phyloP scores from a whole-genome alignment of 1,140 invertebrate genomes.

The Anoplophora glabripennis region DNA sequence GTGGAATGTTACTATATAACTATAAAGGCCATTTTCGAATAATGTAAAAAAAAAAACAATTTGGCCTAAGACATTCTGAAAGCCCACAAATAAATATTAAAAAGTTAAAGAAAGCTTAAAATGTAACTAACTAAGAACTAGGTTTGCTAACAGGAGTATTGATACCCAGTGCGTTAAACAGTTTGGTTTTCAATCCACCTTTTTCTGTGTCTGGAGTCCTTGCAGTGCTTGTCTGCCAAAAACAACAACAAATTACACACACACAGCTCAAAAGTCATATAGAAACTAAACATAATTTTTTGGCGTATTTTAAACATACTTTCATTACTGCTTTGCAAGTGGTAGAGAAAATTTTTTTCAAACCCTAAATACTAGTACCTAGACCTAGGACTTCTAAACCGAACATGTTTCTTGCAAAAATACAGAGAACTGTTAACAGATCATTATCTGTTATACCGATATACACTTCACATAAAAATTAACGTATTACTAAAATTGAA shows the following conservation, averaged over 20 bases:
- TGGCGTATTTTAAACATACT: not conserved
- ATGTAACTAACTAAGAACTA: slow-evolving; percentile 35
- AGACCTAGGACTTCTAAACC: not conserved
- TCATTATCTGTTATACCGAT: too few relatives aligned
- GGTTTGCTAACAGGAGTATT: slow-evolving; percentile 45
- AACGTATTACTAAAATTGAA: too few relatives aligned
- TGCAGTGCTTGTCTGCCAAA: slow-evolving; percentile 45
- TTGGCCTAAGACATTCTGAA: not conserved
- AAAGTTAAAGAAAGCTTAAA: not conserved
- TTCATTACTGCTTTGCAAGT: not conserved
- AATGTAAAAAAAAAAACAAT: slow-evolving; percentile 2
- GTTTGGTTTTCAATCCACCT: slow-evolving; percentile 59
- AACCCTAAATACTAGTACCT: not conserved
- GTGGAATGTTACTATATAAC: slow-evolving; percentile 4
- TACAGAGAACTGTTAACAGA: too few relatives aligned
- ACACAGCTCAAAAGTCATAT: not conserved
- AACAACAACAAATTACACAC: slow-evolving; percentile 22
- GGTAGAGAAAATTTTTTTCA: too few relatives aligned
- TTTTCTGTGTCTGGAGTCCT: slow-evolving; percentile 50
- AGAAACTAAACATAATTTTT: not conserved
- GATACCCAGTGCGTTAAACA: slow-evolving; percentile 60
- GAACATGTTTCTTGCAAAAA: not conserved
- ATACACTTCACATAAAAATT: too few relatives aligned
- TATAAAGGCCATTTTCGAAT: not conserved
- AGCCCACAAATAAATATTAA: not conserved